Evolutionary conservation across 2,113 vertebrate genomes (phyloP), one percentile per base, ranked within the genome.

Genomic region (Melanotaenia duboulayi): DNA sequence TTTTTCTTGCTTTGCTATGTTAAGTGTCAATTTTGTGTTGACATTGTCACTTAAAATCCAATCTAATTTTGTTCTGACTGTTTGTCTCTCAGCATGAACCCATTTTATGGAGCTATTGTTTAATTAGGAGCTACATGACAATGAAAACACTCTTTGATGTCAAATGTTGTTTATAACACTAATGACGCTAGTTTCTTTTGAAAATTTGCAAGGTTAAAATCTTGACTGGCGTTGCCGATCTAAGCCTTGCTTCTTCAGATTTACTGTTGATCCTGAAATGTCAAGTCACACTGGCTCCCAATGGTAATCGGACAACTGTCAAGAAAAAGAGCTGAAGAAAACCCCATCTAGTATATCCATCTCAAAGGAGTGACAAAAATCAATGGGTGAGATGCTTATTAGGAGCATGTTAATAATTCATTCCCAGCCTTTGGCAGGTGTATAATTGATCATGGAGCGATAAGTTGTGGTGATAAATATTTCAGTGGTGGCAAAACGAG

Each of bases 401-500:
- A 72, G 82, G 51, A 42, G 23, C 71, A 74, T 67, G 84, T 91
- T 90, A 93, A 94, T 93, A 93, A 92, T 93, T 92, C 74, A 94
- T 91, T 56, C 57, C 14, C 5, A 46, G 76, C 80, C 71, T 42
- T 39, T 87, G 82, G 88, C 85, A 89, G 87, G 87, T 84, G 79
- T 82, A 81, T 91, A 91, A 94, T 88, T 91, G 91, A 93, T 93
- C 89, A 91, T 80, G 74, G 84, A 78, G 78, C 60, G 87, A 92
- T 91, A 91, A 91, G 87, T 80, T 90, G 81, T 76, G 64, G 66
- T 78, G 76, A 91, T 93, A 91, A 93, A 94, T 94, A 90, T 94
- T 92, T 93, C 73, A 94, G 46, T 17, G 59, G 56, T 52, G 48
- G 62, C 72, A 75, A 64, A 71, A 67, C 77, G 71, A 73, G 48